phyloP scores from a whole-genome alignment of 2,113 vertebrate species.

The Calidris pygmaea region DNA sequence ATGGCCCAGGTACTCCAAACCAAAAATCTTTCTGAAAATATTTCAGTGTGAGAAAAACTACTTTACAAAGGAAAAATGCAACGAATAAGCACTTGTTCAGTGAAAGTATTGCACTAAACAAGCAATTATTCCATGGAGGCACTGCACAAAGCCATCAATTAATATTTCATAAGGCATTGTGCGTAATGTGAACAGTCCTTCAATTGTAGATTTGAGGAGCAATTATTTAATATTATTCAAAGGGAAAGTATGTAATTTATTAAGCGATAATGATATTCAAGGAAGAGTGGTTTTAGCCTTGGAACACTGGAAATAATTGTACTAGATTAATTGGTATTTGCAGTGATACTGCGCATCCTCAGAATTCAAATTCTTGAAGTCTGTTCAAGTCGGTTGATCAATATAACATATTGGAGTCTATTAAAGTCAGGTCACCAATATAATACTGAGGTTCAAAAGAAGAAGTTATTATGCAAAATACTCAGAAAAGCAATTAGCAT shows the following conservation, averaged over 20 bases:
- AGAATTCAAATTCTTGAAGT: not conserved
- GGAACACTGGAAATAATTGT: not conserved
- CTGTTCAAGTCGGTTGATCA: not conserved
- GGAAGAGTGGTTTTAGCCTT: not conserved
- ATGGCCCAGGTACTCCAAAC: conserved; percentile 39
- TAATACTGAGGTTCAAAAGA: not conserved
- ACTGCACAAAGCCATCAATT: conserved; percentile 44
- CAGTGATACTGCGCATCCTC: not conserved
- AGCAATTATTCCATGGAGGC: conserved; percentile 34
- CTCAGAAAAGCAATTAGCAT: not conserved
- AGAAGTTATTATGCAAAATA: not conserved
- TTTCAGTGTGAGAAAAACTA: not conserved
- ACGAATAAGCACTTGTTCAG: conserved; percentile 14
- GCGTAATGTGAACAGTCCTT: conserved; percentile 3
- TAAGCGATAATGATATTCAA: conserved; percentile 22
- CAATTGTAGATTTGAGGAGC: conserved; percentile 4
- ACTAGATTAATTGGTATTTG: not conserved
- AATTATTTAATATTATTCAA: conserved; percentile 53
- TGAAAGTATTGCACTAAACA: conserved; percentile 19
- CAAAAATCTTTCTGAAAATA: conserved; percentile 56
- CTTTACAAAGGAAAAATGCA: not conserved
- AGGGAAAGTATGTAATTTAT: conserved; percentile 38
- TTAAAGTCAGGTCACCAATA: not conserved
- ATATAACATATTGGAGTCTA: not conserved
- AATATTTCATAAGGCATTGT: conserved; percentile 46